Percentiles rank a stretch among this genome's conserved stretches.
phyloP scores from a whole-genome alignment of 2,113 vertebrate species.

The Aspidoscelis tigris region DNA sequence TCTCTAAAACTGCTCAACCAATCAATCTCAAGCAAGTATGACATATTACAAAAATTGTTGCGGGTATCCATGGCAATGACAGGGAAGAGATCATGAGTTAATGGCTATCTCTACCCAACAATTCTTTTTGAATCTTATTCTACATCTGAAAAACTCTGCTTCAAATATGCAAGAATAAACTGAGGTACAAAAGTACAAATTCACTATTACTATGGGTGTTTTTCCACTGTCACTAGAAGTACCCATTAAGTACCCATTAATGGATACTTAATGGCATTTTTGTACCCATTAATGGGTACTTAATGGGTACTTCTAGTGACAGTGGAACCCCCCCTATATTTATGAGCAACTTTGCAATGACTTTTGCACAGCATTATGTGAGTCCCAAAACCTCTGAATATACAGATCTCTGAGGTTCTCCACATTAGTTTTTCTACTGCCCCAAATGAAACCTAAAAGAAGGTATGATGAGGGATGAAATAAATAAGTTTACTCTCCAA shows the following conservation, averaged over 20 bases:
- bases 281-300: no score
- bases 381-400: no score
- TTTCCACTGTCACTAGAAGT: no score
- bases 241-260: no score
- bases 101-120: neutral
- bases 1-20: slow-evolving; percentile 21
- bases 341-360: neutral
- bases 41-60: accelerated
- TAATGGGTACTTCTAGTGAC: no score
- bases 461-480: no score
- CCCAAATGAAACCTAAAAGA: no score
- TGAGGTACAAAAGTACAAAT: neutral
- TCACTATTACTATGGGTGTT: neutral
- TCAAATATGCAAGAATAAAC: neutral
- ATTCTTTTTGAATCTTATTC: neutral
- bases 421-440: no score
- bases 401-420: no score
- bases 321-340: neutral
- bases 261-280: no score
- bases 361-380: no score
- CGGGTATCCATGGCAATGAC: neutral
- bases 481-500: no score
- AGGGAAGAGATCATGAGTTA: neutral
- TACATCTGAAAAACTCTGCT: neutral
- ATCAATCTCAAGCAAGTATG: slow-evolving; percentile 27